Base-by-base conservation (phyloP, 2,888 invertebrate genomes). In the Chymomyza amoena region DNA sequence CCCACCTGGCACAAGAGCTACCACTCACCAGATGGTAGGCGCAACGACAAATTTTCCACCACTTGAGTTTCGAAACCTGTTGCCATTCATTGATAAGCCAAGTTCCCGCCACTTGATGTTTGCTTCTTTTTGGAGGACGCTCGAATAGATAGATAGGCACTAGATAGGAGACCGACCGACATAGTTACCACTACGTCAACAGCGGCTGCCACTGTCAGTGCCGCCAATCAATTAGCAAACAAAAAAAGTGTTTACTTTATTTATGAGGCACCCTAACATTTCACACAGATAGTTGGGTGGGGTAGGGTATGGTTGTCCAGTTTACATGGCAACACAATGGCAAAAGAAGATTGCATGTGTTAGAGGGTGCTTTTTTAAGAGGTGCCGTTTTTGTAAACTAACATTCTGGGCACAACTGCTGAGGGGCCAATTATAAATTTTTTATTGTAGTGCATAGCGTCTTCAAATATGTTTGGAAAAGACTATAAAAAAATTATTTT, bases 221-320 rank as follows among this genome's bases (percentile, higher is more conserved):
- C 18, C 13, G 45, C 64, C 82, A 87, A 87, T 84, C 73, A 84
- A 87, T 84, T 81, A 73, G 72, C 64, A 70, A 72, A 71, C 66
- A 72, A 62, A 59, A 59, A n/a, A 18, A 32, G 66, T 69, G 66
- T 63, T 57, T 64, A 54, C 59, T 45, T 69, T 36, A 60, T 54
- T 36, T 28, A 62, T 39, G 59, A 65, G 62, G 64, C 28, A 28
- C n/a, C 70, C 54, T 13, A 7, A 54, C 9, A 54, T 54, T 5
- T 20, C n/a, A 4, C 10, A 18, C 60, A 68, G 57, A 79, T 64
- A 73, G 77, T 78, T 71, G 71, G 78, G 79, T 76, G 79, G 87
- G 82, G 79, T 76, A 81, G 87, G 82, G 77, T 77, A 78, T 80
- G 83, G 85, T 69, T 78, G 63, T 16, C 56, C 59, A 78, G 75